Conservation (phyloP, 1,140 invertebrate species). For the Drosophila lini region DNA sequence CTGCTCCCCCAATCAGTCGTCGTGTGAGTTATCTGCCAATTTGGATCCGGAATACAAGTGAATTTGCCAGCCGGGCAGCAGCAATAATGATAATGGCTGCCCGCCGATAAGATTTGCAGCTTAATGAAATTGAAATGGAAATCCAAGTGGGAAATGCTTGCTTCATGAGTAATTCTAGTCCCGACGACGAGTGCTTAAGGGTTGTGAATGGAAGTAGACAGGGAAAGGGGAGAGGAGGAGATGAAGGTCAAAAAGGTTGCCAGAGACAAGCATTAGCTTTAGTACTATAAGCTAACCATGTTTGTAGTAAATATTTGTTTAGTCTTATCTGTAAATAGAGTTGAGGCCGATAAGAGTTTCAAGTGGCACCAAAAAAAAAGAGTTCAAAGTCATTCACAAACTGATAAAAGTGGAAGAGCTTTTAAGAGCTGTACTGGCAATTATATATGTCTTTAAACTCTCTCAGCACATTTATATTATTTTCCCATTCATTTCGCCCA, state of each 20-base stretch:
- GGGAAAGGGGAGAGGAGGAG: neutral
- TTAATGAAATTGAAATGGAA: conserved; percentile 43
- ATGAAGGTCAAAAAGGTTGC: conserved; percentile 1
- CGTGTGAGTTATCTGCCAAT: conserved; percentile 35
- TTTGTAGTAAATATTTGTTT: conserved; percentile 5
- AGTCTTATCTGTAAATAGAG: conserved; percentile 19
- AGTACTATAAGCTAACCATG: neutral
- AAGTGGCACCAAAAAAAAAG: conserved; percentile 1
- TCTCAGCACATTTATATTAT: neutral
- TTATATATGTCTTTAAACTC: neutral
- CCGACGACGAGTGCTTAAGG: neutral
- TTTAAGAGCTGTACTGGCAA: neutral
- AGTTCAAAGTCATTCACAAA: conserved; percentile 1
- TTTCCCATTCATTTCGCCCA: neutral
- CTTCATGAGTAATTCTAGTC: conserved; percentile 15
- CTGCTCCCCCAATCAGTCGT: neutral
- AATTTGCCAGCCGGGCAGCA: conserved; percentile 9
- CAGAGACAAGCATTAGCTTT: conserved; percentile 5
- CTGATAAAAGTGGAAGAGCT: neutral
- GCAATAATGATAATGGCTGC: conserved; percentile 27
- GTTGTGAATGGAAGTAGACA: conserved; percentile 26
- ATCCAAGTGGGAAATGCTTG: conserved; percentile 16
- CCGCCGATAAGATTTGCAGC: conserved; percentile 35
- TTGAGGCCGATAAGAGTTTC: conserved; percentile 8
- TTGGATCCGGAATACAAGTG: conserved; percentile 26